Evolutionary conservation across 2,797 vertebrate genomes (phyloP).

Genomic region (Molossus molossus): DNA sequence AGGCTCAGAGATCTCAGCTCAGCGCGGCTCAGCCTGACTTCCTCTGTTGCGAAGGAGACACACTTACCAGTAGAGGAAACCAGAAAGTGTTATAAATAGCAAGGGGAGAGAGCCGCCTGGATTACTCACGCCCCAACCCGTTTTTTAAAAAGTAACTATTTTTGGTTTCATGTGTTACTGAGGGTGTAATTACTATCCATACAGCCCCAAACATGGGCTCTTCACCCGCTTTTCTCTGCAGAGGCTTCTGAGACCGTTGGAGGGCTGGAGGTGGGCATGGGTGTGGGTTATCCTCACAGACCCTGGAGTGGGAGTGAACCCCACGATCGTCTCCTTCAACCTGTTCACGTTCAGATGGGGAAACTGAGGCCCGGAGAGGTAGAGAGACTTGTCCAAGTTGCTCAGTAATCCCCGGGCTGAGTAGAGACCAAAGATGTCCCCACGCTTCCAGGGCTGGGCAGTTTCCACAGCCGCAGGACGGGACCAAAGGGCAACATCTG

Average conservation of each 20-base stretch:
- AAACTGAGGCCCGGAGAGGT: not conserved
- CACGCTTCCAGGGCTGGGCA: not conserved
- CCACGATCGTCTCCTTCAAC: no score
- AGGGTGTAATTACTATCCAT: constrained; percentile 42
- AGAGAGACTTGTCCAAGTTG: not conserved
- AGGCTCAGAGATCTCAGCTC: not conserved
- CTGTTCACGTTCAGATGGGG: not conserved
- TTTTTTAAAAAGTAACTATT: constrained; percentile 27
- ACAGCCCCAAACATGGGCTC: not conserved
- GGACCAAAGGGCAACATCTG: not conserved
- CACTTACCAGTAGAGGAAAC: constrained; percentile 73
- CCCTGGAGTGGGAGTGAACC: not conserved
- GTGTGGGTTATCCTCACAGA: not conserved
- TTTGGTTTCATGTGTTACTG: constrained; percentile 68
- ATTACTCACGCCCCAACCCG: constrained; percentile 8
- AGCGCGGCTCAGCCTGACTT: constrained; percentile 49
- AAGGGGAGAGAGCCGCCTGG: constrained; percentile 47
- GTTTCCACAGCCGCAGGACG: accelerated
- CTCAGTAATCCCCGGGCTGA: not conserved
- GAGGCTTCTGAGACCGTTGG: not conserved
- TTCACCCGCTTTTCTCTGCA: not conserved
- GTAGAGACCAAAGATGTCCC: not conserved
- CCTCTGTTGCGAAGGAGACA: constrained; percentile 69
- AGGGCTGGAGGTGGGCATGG: not conserved
- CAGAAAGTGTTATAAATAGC: constrained; percentile 83